phyloP scores from a whole-genome alignment of 2,888 invertebrate genomes.

The Plusia festucae region DNA sequence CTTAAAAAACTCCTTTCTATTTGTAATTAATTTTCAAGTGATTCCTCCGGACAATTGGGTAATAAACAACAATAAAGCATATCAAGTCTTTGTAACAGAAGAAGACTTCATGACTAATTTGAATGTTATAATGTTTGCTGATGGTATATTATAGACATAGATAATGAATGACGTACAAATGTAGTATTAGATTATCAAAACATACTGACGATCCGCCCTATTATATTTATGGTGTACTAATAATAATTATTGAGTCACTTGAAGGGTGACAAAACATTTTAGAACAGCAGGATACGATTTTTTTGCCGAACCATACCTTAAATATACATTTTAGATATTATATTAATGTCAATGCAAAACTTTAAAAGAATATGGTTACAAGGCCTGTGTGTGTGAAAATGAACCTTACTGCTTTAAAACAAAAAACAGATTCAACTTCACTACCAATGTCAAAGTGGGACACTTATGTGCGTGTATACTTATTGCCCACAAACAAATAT shows the following conservation, averaged over 20 bases:
- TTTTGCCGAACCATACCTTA: background rate
- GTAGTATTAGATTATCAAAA: constrained; percentile 2
- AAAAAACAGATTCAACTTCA: no score
- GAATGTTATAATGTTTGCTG: background rate
- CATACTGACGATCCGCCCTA: constrained; percentile 2
- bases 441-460: no score
- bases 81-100: background rate
- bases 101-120: background rate
- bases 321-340: background rate
- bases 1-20: no score
- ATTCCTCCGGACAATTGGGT: no score
- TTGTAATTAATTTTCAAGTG: no score
- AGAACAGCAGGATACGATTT: background rate
- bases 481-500: no score
- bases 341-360: no score
- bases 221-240: constrained; percentile 1
- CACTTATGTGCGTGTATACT: no score
- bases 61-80: no score
- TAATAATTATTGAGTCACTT: constrained; percentile 4
- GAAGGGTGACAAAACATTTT: background rate
- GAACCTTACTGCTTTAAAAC: no score
- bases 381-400: no score
- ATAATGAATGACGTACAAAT: background rate
- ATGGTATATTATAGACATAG: background rate
- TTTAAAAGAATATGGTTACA: no score